Base-by-base conservation (phyloP, 2,797 vertebrate species). In the Gouania willdenowi region DNA sequence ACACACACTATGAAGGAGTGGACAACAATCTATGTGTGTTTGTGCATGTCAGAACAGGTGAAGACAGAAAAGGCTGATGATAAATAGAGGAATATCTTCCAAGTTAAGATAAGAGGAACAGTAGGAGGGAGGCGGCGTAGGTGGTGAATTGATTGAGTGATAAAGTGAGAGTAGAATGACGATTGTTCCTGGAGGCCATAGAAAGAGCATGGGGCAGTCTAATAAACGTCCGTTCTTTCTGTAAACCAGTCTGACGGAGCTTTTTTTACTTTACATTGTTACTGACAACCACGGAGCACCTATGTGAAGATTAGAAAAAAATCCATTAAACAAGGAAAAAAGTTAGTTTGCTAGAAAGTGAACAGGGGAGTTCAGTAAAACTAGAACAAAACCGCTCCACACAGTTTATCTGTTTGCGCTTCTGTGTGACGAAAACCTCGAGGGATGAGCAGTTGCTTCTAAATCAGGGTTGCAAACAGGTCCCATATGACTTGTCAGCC, bases 111-210 rank as follows among this genome's bases (percentile, higher is more conserved):
- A 36, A 54, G 49, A 70, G 32, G 52, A 61, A 45, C 60, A 47
- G 12, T 51, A 21, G 53, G 40, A 41, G 36, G 47, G 44, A 20
- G 48, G 63, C 1, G 41, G 50, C 23, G 25, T 35, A 4, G 29
- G 24, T 7, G 26, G 59, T 7, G 4, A 39, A 30, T 42, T 19
- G 51, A 72, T 47, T 65, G 54, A 75, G 49, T 83, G 79, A 86
- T 80, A 77, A 50, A 58, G 71, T 54, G 66, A 74, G 58, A 64
- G 67, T 53, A 8, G 60, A 77, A 64, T 83, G 82, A 84, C 83
- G 74, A 71, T 34, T 73, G 46, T 35, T 81, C 64, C 82, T 79
- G 62, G 51, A 64, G 81, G 82, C 72, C 13, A 49, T 41, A 39
- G 41, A 34, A 34, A 51, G 65, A 77, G 55, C 55, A 18, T 66